A percentile compares a stretch with the other conserved stretches of the same genome.
phyloP scores from a whole-genome alignment of 2,113 vertebrate species.

The Limnothrissa miodon region DNA sequence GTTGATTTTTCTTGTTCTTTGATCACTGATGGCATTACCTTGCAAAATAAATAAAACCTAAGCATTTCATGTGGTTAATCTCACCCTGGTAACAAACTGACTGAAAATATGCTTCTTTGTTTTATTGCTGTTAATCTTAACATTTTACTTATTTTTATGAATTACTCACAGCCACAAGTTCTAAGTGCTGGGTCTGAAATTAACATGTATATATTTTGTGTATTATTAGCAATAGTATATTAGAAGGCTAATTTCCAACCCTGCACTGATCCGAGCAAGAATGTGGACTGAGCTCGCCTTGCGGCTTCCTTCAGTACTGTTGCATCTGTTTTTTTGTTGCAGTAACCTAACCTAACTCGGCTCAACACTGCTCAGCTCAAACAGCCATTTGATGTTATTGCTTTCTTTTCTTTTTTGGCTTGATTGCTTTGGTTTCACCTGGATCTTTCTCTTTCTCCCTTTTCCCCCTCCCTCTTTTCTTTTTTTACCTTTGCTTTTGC shows the following conservation, averaged over 20 bases:
- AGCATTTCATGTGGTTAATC: neutral
- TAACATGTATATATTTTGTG: conserved; percentile 6
- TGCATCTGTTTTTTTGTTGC: conserved; percentile 50
- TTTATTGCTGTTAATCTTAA: conserved; percentile 19
- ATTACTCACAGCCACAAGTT: neutral
- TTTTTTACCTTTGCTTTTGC: conserved; percentile 80
- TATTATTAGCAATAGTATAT: neutral
- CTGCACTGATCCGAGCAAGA: conserved; percentile 16
- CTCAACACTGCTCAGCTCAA: neutral
- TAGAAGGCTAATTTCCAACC: conserved; percentile 35
- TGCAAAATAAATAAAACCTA: neutral
- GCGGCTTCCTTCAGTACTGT: conserved; percentile 46
- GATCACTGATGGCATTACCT: neutral
- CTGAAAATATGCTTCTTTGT: neutral
- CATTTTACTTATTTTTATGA: neutral
- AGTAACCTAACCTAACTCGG: conserved; percentile 47
- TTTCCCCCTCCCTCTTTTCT: neutral
- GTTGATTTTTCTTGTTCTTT: conserved; percentile 3
- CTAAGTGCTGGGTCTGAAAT: conserved; percentile 28
- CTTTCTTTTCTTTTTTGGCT: conserved; percentile 48
- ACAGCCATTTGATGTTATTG: conserved; percentile 38
- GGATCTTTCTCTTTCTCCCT: conserved; percentile 60
- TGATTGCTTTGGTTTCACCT: conserved; percentile 63
- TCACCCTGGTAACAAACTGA: neutral
- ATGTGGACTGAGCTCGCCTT: neutral